These are phyloP conservation scores for Tympanuchus pallidicinctus DNA, from an alignment of 2,113 vertebrate genomes.

Conservation along the genomic window DNA sequence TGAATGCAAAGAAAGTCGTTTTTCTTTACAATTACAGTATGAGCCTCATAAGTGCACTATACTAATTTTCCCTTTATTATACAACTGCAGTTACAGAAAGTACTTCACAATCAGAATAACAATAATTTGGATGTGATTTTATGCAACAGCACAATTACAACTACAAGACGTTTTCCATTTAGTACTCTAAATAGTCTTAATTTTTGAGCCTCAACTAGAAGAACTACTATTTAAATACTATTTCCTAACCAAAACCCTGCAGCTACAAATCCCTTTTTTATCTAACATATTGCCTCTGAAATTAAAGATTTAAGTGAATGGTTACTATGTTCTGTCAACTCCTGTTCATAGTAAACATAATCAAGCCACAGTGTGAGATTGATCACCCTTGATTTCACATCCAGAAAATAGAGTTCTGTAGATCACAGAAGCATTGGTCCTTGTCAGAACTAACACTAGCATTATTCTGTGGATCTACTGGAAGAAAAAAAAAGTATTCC, in stretches of 20 bases:
- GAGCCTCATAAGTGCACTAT: not conserved
- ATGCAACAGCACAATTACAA: conserved; percentile 46
- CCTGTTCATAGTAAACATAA: not conserved
- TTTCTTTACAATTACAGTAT: conserved; percentile 20
- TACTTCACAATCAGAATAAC: conserved; percentile 45
- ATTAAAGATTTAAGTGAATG: not conserved
- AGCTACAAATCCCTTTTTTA: conserved; percentile 9
- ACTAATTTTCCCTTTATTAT: conserved; percentile 57
- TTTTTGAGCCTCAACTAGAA: conserved; percentile 59
- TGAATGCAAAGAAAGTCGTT: conserved; percentile 22
- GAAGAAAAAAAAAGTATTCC: not conserved
- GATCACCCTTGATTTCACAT: not conserved
- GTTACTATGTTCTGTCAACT: not conserved
- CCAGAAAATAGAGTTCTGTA: not conserved
- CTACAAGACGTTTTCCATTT: conserved; percentile 43
- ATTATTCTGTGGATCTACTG: not conserved
- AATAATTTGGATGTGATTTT: conserved; percentile 67
- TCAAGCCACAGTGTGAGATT: not conserved
- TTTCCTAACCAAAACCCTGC: conserved; percentile 36
- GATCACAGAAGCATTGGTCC: not conserved
- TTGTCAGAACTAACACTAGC: not conserved
- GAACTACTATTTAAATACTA: conserved; percentile 19
- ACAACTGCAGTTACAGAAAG: conserved; percentile 40
- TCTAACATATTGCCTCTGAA: not conserved
- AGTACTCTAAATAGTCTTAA: conserved; percentile 62